phyloP scores from a whole-genome alignment of 1,140 invertebrate genomes.

The Dinoponera quadriceps region DNA sequence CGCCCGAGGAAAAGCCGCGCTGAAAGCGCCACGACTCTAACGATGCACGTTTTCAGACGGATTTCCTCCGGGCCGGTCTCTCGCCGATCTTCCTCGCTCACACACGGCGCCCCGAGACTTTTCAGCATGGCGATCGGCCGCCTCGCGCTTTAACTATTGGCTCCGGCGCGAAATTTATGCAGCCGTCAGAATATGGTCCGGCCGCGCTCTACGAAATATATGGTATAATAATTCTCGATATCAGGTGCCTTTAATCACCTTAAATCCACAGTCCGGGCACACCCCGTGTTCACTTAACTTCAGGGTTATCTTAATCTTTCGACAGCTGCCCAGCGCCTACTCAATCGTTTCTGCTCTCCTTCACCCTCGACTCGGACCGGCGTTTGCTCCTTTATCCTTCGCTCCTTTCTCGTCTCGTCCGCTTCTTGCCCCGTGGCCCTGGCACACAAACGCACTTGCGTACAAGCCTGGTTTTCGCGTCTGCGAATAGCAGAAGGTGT shows the following conservation, averaged over 20 bases:
- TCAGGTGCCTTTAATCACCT: slow-evolving; percentile 86
- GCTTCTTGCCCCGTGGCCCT: slow-evolving; percentile 19
- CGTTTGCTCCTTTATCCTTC: slow-evolving; percentile 51
- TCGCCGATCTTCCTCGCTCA: background rate
- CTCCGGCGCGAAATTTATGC: slow-evolving; percentile 73
- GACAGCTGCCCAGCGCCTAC: slow-evolving; percentile 85
- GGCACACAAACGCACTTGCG: slow-evolving; percentile 46
- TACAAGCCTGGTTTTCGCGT: slow-evolving; percentile 19
- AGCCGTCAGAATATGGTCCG: slow-evolving; percentile 78
- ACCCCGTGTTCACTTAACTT: slow-evolving; percentile 83
- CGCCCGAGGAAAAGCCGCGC: background rate
- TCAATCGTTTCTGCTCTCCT: slow-evolving; percentile 77
- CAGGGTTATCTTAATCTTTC: slow-evolving; percentile 86
- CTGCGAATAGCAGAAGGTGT: slow-evolving; percentile 33
- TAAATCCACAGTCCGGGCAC: slow-evolving; percentile 84
- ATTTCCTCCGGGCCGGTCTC: background rate
- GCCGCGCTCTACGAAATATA: slow-evolving; percentile 78
- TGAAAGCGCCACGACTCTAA: background rate
- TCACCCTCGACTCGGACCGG: slow-evolving; percentile 64
- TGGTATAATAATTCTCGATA: slow-evolving; percentile 85
- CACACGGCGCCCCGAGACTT: slow-evolving; percentile 18
- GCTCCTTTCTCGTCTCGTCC: slow-evolving; percentile 35
- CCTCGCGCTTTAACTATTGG: slow-evolving; percentile 39
- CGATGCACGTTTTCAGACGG: slow-evolving; percentile 10
- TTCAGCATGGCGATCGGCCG: slow-evolving; percentile 17